Conservation (phyloP, 2,888 invertebrate species). For the Smittia aterrima region DNA sequence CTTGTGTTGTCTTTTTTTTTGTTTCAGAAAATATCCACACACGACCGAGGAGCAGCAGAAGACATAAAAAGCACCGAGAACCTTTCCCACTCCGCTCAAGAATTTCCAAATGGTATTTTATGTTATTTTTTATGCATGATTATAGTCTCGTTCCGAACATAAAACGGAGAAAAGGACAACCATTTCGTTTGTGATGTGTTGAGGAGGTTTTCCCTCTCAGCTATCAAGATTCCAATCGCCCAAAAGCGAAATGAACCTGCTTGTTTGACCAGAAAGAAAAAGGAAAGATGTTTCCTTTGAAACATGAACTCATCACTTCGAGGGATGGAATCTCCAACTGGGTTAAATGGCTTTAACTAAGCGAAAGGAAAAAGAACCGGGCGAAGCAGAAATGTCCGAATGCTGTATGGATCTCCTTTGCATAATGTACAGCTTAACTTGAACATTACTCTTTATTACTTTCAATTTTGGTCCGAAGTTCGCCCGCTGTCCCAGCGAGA, state of each 20-base stretch:
- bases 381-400: constrained; percentile 1
- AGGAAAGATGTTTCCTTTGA: not conserved
- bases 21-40: constrained; percentile 13
- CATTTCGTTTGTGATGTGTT: constrained; percentile 31
- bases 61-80: not conserved
- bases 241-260: not conserved
- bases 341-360: not conserved
- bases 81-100: not conserved
- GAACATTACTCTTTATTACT: constrained; percentile 37
- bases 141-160: constrained; percentile 28
- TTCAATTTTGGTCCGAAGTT: not conserved
- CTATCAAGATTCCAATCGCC: constrained; percentile 8
- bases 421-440: constrained; percentile 1
- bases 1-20: constrained; percentile 21
- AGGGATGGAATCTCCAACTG: not conserved
- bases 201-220: not conserved
- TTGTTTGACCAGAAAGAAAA: not conserved
- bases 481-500: not conserved
- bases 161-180: constrained; percentile 33
- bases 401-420: constrained; percentile 13
- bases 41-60: not conserved
- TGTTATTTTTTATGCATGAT: constrained; percentile 36
- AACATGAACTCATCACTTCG: not conserved
- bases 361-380: not conserved
- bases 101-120: constrained; percentile 34